Conservation (phyloP, 2,113 vertebrate species). For the Eupsittula cactorum region DNA sequence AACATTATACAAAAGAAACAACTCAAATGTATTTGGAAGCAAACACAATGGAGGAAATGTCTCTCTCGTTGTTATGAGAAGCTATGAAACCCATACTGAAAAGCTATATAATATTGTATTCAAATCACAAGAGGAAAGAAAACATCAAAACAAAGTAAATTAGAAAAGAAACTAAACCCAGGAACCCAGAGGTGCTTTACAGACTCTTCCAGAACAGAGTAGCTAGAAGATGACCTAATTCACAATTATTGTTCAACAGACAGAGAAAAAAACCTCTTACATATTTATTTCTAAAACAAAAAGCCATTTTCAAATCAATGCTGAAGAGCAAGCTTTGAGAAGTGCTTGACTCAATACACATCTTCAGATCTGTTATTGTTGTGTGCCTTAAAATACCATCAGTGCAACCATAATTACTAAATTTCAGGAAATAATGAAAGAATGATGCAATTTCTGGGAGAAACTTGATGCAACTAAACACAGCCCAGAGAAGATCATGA, state of each 20-base stretch:
- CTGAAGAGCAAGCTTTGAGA: not conserved
- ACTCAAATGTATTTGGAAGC: constrained; percentile 28
- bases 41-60: constrained; percentile 41
- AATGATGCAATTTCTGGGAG: not conserved
- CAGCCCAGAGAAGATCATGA: not conserved
- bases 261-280: not conserved
- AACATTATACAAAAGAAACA: constrained; percentile 23
- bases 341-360: not conserved
- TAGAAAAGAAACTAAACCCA: constrained; percentile 16
- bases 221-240: not conserved
- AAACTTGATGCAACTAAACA: not conserved
- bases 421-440: constrained; percentile 3
- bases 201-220: not conserved
- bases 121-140: constrained; percentile 50
- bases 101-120: constrained; percentile 24
- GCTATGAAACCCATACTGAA: constrained; percentile 1
- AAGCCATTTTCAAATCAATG: not conserved
- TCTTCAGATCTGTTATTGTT: constrained; percentile 1
- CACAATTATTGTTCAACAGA: not conserved
- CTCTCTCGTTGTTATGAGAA: not conserved
- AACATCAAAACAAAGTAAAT: constrained; percentile 36
- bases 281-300: constrained; percentile 2
- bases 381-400: constrained; percentile 3
- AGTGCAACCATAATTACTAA: not conserved
- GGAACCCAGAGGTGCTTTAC: not conserved